Conservation (phyloP, 2,797 vertebrate species). For the Lacerta viridis region DNA sequence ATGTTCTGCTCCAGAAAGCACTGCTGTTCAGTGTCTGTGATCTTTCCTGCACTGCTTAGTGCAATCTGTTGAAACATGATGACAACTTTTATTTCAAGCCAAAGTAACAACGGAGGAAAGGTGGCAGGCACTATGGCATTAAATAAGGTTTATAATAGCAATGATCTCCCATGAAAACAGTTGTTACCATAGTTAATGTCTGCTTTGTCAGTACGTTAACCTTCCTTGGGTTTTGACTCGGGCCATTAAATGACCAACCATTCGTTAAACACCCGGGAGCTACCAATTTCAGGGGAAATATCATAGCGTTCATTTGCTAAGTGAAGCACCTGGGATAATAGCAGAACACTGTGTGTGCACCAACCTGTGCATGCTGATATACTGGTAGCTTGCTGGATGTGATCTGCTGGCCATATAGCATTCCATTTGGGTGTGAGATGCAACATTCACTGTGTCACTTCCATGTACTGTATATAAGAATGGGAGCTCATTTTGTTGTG, state of each 20-base stretch:
- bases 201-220: constrained; percentile 80
- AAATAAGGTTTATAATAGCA: constrained; percentile 77
- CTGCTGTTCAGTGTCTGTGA: background rate
- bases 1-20: background rate
- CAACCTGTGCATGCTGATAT: background rate
- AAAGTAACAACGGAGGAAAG: constrained; percentile 57
- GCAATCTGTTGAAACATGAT: constrained; percentile 29
- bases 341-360: background rate
- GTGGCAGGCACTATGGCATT: constrained; percentile 57
- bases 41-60: constrained; percentile 31
- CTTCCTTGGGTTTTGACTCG: constrained; percentile 76
- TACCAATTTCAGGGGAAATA: constrained; percentile 70
- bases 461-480: background rate
- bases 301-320: constrained; percentile 71
- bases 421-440: background rate
- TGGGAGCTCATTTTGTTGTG: background rate
- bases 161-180: constrained; percentile 79
- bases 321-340: constrained; percentile 62
- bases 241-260: constrained; percentile 78
- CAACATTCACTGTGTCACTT: no score
- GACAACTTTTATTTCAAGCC: constrained; percentile 68
- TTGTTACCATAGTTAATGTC: constrained; percentile 82
- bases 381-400: background rate
- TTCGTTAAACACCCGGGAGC: constrained; percentile 75
- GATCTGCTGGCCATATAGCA: accelerated